Conservation (phyloP, 2,888 invertebrate species). For the Apantesis nais region DNA sequence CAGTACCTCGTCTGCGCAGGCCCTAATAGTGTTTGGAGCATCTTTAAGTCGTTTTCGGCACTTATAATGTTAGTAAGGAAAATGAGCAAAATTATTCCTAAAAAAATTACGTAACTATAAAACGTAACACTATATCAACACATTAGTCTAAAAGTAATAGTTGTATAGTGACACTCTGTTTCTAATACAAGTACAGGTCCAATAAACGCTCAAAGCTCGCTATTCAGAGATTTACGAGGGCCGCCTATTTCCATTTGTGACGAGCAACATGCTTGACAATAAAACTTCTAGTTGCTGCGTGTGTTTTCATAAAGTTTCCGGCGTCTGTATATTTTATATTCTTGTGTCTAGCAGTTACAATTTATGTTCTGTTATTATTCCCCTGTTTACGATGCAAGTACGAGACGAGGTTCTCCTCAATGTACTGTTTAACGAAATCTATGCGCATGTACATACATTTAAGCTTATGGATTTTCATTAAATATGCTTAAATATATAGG, state of each 20-base stretch:
- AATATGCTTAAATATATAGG: not conserved
- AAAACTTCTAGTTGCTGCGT: constrained; percentile 66
- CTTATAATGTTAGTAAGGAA: not conserved
- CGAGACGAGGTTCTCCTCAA: constrained; percentile 9
- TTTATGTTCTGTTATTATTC: constrained; percentile 45
- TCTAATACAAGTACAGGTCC: constrained; percentile 55
- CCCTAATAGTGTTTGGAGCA: too few species aligned
- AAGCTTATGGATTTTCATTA: not conserved
- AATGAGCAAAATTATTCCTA: not conserved
- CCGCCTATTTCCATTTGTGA: constrained; percentile 72
- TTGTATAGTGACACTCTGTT: constrained; percentile 15
- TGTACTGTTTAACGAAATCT: not conserved
- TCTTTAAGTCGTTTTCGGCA: not conserved
- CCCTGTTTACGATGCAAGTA: constrained; percentile 33
- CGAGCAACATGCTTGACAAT: constrained; percentile 72
- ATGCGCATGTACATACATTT: not conserved
- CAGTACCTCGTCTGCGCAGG: too few species aligned
- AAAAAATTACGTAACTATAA: not conserved
- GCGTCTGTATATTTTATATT: constrained; percentile 59
- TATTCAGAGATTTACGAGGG: constrained; percentile 77
- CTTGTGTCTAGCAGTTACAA: constrained; percentile 42
- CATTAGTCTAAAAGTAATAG: constrained; percentile 2
- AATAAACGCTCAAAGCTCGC: constrained; percentile 64
- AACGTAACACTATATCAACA: not conserved
- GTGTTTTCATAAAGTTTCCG: constrained; percentile 80